Base-by-base conservation (phyloP, 2,113 vertebrate species). In the Equus przewalskii region DNA sequence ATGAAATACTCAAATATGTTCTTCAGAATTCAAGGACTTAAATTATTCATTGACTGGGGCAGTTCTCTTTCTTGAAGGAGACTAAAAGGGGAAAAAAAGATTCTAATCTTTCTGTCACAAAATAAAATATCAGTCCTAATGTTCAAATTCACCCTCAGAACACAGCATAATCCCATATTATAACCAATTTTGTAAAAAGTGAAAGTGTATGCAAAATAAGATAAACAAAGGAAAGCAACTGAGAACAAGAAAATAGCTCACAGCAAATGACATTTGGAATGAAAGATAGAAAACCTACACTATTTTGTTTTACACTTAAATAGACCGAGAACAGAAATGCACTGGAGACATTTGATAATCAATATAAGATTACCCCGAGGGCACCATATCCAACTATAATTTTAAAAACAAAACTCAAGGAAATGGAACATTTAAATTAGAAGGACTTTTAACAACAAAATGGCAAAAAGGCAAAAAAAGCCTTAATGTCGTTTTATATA, bases 221-320 rank as follows among this genome's bases (percentile, higher is more conserved):
- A 81, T 90, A 94, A 95, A 91, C 86, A 78, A 82, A 94, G 58
- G 24, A 94, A 86, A 97, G 56, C 75, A 95, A 90, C 49, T 54
- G 49, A 94, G 58, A 64, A 18, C 94, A 22, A 85, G 94, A 97
- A 98, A 98, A 98, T 94, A 73, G 96, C 97, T 98, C 83, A 94
- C 65, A 97, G 97, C 96, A 97, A 98, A 97, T 98, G 98, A 97
- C 97, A 98, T 98, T 98, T 98, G 87, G 96, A 98, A 98, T 97
- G 97, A 98, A 98, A 92, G 70, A 98, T 28, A 97, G 81, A 97
- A 97, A 92, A 98, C 81, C 49, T 91, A 97, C 82, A 97, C 91
- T 95, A 94, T 97, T 97, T 98, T 96, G 95, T 69, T 98, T 95
- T 97, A 80, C 94, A 96, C 92, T 78, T 97, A 98, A 98, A 97